Percentiles rank a stretch among this genome's conserved stretches.
Evolutionary conservation across 2,888 invertebrate species (phyloP).

Genomic region (Dysmachus trigonus): DNA sequence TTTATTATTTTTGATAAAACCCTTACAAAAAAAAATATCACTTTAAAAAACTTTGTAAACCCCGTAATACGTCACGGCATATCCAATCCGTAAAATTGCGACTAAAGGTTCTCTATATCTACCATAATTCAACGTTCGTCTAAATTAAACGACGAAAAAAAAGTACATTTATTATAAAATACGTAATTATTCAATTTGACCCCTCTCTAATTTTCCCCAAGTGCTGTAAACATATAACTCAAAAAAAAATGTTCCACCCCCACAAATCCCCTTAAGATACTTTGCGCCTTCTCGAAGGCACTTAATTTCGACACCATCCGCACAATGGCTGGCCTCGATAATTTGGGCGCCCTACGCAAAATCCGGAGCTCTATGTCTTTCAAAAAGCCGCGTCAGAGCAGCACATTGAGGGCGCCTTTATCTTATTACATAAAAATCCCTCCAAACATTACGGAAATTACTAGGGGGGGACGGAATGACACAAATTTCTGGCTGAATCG

Average conservation of each 20-base stretch:
- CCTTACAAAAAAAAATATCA: too few relatives aligned
- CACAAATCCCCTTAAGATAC: not conserved
- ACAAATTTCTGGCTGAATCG: conserved; percentile 3
- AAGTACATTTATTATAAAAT: not conserved
- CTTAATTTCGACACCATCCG: not conserved
- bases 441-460: conserved; percentile 13
- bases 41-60: not conserved
- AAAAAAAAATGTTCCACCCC: not conserved
- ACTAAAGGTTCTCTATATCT: too few relatives aligned
- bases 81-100: too few relatives aligned
- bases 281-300: not conserved
- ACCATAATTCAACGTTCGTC: not conserved
- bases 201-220: not conserved
- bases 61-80: too few relatives aligned
- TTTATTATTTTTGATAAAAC: too few relatives aligned
- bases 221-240: not conserved
- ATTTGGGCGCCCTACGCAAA: not conserved
- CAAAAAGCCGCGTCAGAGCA: not conserved
- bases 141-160: not conserved
- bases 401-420: not conserved
- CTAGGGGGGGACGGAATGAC: not conserved
- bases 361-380: not conserved
- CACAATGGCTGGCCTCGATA: not conserved
- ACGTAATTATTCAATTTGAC: not conserved
- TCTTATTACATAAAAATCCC: conserved; percentile 3